phyloP scores from a whole-genome alignment of 92 coral and sea anemone species.

The Umimayanthus kanabou region DNA sequence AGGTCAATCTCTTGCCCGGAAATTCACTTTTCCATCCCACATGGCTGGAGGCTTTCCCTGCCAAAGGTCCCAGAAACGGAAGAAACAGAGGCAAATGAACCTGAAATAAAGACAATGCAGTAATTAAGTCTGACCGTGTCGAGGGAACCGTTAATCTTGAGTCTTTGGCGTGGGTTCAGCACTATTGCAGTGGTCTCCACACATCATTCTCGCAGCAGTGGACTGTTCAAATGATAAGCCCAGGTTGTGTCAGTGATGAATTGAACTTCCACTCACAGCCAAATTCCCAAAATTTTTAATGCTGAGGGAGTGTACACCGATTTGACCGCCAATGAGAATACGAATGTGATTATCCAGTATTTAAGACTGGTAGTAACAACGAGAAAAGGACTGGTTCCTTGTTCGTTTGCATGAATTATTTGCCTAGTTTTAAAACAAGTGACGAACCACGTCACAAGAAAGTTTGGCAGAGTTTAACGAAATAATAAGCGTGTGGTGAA shows the following conservation, averaged over 20 bases:
- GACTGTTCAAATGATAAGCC: no score
- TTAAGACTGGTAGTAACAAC: no score
- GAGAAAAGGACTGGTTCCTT: no score
- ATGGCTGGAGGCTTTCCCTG: conserved; percentile 80
- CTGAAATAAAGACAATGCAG: conserved; percentile 3
- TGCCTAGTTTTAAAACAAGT: no score
- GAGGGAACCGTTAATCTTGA: not conserved
- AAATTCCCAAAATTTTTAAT: not conserved
- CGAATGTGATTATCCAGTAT: no score
- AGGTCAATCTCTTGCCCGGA: conserved; percentile 92
- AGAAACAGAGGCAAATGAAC: conserved; percentile 44
- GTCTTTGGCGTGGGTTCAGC: not conserved
- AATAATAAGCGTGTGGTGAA: no score
- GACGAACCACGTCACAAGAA: no score
- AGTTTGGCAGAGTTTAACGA: no score
- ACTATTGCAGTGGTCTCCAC: not conserved
- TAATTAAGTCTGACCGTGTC: not conserved
- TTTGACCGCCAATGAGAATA: not conserved
- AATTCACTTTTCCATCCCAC: conserved; percentile 70
- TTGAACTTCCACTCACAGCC: not conserved
- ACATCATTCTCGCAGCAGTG: no score
- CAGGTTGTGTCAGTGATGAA: not conserved
- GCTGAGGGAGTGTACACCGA: not conserved
- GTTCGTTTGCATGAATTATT: no score
- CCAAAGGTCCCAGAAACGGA: conserved; percentile 89